Base-by-base conservation (phyloP, 2,113 vertebrate species). In the Turnix velox region DNA sequence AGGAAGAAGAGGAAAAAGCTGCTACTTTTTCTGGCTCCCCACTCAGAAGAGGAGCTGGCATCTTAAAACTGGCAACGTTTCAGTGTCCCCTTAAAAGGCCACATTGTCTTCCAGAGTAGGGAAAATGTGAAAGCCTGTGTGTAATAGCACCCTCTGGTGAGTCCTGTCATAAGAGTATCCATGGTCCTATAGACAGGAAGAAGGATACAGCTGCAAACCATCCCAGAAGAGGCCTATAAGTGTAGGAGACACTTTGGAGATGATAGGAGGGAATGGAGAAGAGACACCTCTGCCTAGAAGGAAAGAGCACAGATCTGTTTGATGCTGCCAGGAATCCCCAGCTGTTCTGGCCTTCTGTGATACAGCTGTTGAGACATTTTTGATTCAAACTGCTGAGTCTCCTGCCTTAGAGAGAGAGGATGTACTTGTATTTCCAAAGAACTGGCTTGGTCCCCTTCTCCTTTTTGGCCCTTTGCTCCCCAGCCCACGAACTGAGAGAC, bases 71-170 rank as follows among this genome's bases (percentile, higher is more conserved):
- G 73, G 86, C 57, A 83, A 75, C 15, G 40, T 88, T 84, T 93
- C 88, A 65, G 18, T 22, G 54, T 92, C 94, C 87, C 77, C 74
- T 93, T 92, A 84, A 92, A 92, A 91, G 74, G 37, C 48, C 65
- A 45, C 20, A 22, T 72, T 81, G 66, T 82, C 28, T 83, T 86
- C 42, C n/a, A 75, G 54, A 31, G 66, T 54, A 84, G 33, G 45
- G 88, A 75, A 93, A 84, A 82, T 37, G 27, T 46, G 71, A 67
- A 90, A 87, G 94, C 37, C 49, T 46, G 40, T 76, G 86, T 92
- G 80, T 93, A 92, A 96, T 14, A 96, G 94, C 91, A 88, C 94
- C 94, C 94, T 94, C 96, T 96, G 91, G 88, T 93, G 95, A 95
- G 87, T 73, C 49, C 77, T 92, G 33, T 65, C 69, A 52, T 43